phyloP scores from a whole-genome alignment of 53 echinoderm and acorn worm species.

The Pentamera pediparva region DNA sequence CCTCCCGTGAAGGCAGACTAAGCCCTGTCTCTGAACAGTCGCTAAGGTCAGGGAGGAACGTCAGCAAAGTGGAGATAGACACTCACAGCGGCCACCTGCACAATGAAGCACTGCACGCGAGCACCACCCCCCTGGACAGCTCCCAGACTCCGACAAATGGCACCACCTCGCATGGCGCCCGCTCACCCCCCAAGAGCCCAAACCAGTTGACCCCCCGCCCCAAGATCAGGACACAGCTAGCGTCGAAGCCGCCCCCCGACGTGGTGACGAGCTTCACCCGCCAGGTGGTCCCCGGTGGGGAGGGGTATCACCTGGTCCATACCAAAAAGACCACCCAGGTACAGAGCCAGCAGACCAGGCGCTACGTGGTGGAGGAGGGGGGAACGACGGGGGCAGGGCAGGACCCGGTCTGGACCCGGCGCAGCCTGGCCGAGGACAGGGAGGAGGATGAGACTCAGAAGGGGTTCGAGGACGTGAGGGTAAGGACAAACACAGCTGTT shows the following conservation, averaged over 20 bases:
- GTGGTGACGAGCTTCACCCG: background rate
- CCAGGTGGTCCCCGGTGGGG: constrained; percentile 10
- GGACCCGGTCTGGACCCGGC: constrained; percentile 68
- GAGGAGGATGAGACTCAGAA: background rate
- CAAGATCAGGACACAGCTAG: constrained; percentile 77
- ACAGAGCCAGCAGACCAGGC: constrained; percentile 30
- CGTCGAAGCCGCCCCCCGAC: constrained; percentile 48
- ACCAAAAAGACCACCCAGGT: constrained; percentile 29
- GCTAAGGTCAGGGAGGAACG: background rate
- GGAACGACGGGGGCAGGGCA: constrained; percentile 12
- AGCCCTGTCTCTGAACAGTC: constrained; percentile 16
- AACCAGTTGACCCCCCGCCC: constrained; percentile 40
- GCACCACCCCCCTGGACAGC: constrained; percentile 48
- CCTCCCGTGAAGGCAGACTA: background rate
- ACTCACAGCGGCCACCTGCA: too few relatives aligned
- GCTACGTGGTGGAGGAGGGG: constrained; percentile 19
- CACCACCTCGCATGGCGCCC: too few relatives aligned
- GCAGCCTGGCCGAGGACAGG: constrained; percentile 49
- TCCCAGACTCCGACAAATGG: too few relatives aligned
- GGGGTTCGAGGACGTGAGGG: constrained; percentile 19
- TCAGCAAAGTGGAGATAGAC: constrained; percentile 2
- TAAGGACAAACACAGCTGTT: background rate
- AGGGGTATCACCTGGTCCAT: constrained; percentile 16
- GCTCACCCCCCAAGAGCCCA: constrained; percentile 35
- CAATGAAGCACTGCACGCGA: constrained; percentile 50